These are phyloP conservation scores for Harmothoe impar DNA, from an alignment of 2,888 invertebrate species.

Conservation along the genomic window DNA sequence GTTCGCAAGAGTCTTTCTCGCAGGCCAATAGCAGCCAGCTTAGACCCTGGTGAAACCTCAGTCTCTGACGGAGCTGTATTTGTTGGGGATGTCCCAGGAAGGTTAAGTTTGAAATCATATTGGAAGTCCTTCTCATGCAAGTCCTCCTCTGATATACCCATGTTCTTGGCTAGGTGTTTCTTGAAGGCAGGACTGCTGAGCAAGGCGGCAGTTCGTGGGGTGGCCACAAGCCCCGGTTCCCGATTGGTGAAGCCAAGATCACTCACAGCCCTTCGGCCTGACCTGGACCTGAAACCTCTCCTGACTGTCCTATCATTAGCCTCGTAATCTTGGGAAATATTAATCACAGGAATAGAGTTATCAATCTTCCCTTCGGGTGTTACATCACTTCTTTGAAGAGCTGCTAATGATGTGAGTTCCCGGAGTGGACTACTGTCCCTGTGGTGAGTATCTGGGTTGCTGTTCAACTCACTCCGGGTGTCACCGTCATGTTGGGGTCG, in stretches of 20 bases:
- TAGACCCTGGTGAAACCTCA: constrained; percentile 1
- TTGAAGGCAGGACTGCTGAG: constrained; percentile 47
- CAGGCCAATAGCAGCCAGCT: constrained; percentile 1
- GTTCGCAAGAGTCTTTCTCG: constrained; percentile 38
- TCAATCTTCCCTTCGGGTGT: background rate
- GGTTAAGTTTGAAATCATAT: constrained; percentile 37
- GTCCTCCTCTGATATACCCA: constrained; percentile 47
- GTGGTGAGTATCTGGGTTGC: background rate
- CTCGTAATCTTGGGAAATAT: constrained; percentile 31
- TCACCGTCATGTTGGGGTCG: background rate
- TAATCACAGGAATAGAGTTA: constrained; percentile 16
- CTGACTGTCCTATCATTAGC: constrained; percentile 6
- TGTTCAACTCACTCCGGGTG: background rate
- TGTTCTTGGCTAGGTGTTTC: constrained; percentile 58
- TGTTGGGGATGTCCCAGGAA: constrained; percentile 14
- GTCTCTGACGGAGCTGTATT: background rate
- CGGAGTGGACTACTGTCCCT: constrained; percentile 2
- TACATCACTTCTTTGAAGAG: background rate
- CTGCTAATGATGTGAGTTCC: background rate
- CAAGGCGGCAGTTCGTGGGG: constrained; percentile 59
- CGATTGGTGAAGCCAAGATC: constrained; percentile 42
- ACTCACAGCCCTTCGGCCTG: constrained; percentile 28
- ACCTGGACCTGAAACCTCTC: background rate
- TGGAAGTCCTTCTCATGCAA: constrained; percentile 43
- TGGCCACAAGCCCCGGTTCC: background rate